Evolutionary conservation across 2,113 vertebrate species (phyloP).

Genomic region (Riparia riparia): DNA sequence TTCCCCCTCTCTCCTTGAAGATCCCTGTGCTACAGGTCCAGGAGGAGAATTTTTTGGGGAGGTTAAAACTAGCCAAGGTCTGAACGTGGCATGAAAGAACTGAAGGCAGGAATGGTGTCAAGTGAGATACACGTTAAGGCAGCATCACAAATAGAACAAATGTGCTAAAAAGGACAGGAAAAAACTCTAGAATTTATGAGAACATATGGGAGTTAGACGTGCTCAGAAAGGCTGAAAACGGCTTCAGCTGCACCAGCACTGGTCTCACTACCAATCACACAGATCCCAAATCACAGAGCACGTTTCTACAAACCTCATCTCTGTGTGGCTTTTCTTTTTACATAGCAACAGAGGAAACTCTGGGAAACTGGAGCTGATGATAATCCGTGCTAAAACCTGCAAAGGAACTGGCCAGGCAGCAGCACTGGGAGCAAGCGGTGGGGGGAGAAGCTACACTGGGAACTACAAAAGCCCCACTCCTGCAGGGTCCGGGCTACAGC

Average conservation of each 20-base stretch:
- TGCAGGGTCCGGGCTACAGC: not conserved
- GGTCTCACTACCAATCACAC: not conserved
- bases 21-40: not conserved
- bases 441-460: slow-evolving; percentile 14
- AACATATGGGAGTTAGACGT: not conserved
- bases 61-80: not conserved
- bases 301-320: not conserved
- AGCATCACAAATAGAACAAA: not conserved
- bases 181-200: not conserved
- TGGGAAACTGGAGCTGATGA: not conserved
- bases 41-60: not conserved
- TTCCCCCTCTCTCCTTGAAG: not conserved
- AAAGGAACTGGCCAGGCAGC: not conserved
- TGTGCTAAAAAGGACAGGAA: not conserved
- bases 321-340: not conserved
- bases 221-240: not conserved
- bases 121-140: not conserved
- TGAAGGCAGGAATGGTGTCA: not conserved
- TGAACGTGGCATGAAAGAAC: not conserved
- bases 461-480: slow-evolving; percentile 27
- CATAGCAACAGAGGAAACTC: not conserved
- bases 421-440: accelerated
- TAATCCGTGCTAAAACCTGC: not conserved
- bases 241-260: not conserved
- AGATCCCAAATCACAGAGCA: not conserved